These are phyloP conservation scores for Tympanoctomys barrerae DNA, from an alignment of 2,797 vertebrate genomes.

Conservation along the genomic window DNA sequence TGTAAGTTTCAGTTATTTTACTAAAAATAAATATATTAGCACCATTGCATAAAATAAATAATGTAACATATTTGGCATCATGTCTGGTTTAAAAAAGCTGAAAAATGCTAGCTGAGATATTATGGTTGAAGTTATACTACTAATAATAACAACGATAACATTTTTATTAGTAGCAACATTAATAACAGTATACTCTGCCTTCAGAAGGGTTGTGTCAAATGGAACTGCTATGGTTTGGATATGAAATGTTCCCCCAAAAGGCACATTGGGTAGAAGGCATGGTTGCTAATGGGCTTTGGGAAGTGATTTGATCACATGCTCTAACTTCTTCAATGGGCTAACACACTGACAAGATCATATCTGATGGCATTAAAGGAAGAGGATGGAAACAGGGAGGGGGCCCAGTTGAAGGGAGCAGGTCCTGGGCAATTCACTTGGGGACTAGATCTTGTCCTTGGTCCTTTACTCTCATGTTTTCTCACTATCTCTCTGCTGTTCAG, in stretches of 20 bases:
- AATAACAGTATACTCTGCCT: background rate
- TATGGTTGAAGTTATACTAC: background rate
- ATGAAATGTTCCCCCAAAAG: background rate
- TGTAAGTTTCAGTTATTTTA: background rate
- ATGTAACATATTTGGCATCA: slow-evolving; percentile 26
- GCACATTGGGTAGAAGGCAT: background rate
- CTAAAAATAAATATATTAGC: slow-evolving; percentile 46
- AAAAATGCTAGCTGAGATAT: slow-evolving; percentile 18
- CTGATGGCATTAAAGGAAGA: background rate
- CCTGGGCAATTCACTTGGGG: background rate
- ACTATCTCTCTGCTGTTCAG: background rate
- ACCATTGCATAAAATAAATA: slow-evolving; percentile 48
- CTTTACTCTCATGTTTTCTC: no score
- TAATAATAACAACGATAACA: background rate
- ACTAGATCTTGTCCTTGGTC: background rate
- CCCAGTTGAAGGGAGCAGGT: background rate
- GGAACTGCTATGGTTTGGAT: background rate
- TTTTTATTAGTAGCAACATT: background rate
- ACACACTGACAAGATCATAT: background rate
- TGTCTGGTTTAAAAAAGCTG: slow-evolving; percentile 22
- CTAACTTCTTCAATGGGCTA: background rate
- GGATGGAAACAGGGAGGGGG: background rate
- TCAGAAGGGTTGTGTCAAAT: background rate
- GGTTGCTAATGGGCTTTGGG: background rate
- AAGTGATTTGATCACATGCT: background rate